Evolutionary conservation across 2,113 vertebrate species (phyloP).

Genomic region (Syrmaticus mikado): DNA sequence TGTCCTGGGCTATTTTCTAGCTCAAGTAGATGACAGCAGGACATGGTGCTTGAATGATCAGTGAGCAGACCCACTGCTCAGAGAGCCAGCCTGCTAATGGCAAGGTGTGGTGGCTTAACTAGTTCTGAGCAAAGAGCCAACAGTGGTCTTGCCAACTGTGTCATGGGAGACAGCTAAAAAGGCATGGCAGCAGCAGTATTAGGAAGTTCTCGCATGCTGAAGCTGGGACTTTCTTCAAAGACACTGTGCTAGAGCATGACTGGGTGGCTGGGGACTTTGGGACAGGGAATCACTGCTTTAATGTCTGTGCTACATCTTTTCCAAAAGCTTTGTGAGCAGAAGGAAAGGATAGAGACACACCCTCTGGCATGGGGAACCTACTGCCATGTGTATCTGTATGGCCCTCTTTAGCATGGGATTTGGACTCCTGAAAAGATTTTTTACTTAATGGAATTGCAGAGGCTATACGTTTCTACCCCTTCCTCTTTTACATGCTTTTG

Average conservation of each 20-base stretch:
- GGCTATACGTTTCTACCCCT: slow-evolving; percentile 1
- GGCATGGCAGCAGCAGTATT: neutral
- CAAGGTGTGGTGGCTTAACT: neutral
- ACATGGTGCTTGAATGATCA: accelerated
- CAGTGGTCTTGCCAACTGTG: neutral
- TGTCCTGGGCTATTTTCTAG: neutral
- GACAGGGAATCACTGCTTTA: neutral
- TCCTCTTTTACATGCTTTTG: neutral
- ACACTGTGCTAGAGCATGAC: neutral
- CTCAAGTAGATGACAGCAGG: neutral
- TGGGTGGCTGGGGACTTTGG: neutral
- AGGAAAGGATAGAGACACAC: neutral
- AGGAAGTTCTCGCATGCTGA: neutral
- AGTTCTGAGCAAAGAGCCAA: neutral
- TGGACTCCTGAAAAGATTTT: slow-evolving; percentile 7
- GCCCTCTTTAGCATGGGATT: neutral
- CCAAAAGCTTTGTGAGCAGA: neutral
- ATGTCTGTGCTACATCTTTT: neutral
- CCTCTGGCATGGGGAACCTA: neutral
- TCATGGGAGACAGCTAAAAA: neutral
- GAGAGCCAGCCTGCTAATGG: neutral
- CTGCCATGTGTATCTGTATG: neutral
- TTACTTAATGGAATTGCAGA: neutral
- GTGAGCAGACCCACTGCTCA: neutral
- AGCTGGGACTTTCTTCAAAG: neutral